Base-by-base conservation (phyloP, 1,140 invertebrate species). In the Papilio polytes region DNA sequence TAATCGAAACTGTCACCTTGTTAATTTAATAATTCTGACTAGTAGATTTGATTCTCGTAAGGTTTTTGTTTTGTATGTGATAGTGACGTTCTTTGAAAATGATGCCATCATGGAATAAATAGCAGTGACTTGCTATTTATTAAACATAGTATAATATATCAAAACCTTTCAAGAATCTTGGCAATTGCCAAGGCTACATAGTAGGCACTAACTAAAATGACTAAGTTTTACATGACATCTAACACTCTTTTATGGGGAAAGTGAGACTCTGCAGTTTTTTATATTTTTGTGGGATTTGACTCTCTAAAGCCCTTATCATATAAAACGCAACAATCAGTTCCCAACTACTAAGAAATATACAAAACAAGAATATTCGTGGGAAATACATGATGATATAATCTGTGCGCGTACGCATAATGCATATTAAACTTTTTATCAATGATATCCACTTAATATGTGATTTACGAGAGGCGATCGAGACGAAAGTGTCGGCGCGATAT, bases 401-500 rank as follows among this genome's bases (percentile, higher is more conserved):
- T 70, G 63, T 70, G 63, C 59, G 10, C 26, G 26, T 36, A 63
- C 59, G 59, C 20, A 15, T 56, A 56, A 56, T 8, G 53, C n/a
- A 56, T 56, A 56, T 48, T 18, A 51, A 15, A 18, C 6, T 20
- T 56, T 56, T 56, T 56, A 56, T 20, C 6, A 53, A 53, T 18
- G 51, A 53, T 51, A 83, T 85, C 84, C 80, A 53, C 77, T 81
- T 85, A 84, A 83, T 83, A 74, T 51, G 78, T 82, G 84, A 85
- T 85, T 85, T 85, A 85, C 76, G 81, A 79, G 72, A 56, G 31
- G 31, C 80, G 72, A 51, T 13, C 56, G 56, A 80, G 80, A 81
- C 80, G 81, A 81, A 81, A 84, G 86, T 83, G 85, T 84, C 82
- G 82, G 74, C 81, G 80, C 84, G 83, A 84, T 84, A 84, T 82